Conservation (phyloP, 1,140 invertebrate genomes). For the Wasmannia auropunctata region DNA sequence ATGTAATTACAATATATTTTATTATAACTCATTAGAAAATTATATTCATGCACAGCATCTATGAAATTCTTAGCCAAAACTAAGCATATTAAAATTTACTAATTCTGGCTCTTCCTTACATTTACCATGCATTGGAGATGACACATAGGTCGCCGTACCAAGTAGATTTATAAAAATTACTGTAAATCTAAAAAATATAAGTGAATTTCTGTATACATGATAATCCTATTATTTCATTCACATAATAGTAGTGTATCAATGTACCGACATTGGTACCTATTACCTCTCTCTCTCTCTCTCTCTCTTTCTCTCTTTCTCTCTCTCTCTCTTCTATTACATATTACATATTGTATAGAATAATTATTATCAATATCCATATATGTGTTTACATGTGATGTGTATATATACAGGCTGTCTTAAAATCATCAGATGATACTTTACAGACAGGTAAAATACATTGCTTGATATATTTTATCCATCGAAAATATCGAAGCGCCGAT, state of each 20-base stretch:
- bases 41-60: conserved; percentile 81
- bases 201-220: conserved; percentile 81
- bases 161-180: conserved; percentile 84
- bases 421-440: conserved; percentile 34
- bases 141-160: conserved; percentile 81
- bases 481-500: neutral
- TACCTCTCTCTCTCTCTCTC: conserved; percentile 25
- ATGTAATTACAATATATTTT: conserved; percentile 82
- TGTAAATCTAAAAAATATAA: conserved; percentile 85
- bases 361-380: conserved; percentile 75
- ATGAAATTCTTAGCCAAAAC: conserved; percentile 80
- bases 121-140: conserved; percentile 77
- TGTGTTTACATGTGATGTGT: conserved; percentile 61
- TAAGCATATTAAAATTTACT: conserved; percentile 80
- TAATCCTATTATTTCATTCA: conserved; percentile 72
- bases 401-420: conserved; percentile 58
- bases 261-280: conserved; percentile 65
- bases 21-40: conserved; percentile 82
- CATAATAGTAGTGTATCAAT: conserved; percentile 67
- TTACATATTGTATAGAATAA: conserved; percentile 67
- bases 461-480: neutral
- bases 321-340: conserved; percentile 49
- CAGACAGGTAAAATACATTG: neutral
- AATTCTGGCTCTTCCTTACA: conserved; percentile 75
- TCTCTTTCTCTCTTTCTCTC: neutral